Base-by-base conservation (phyloP, 2,797 vertebrate genomes). In the Sebastes goodei region DNA sequence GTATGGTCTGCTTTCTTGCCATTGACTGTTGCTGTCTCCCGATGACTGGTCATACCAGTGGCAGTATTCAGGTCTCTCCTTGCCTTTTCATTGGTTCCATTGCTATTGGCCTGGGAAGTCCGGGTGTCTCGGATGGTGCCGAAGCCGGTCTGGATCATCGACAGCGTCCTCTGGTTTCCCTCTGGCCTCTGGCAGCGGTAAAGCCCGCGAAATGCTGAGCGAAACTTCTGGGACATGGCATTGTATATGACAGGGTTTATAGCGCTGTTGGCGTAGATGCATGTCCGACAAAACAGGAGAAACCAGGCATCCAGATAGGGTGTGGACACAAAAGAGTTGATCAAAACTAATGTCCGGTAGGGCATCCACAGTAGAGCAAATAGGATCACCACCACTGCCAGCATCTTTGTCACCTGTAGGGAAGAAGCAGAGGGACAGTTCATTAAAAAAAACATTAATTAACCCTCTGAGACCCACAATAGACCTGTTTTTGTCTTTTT, bases 161-260 rank as follows among this genome's bases (percentile, higher is more conserved):
- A 94, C 21, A 93, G 85, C 1, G 86, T 89, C 17, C 76, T 84
- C 23, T 92, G 95, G 11, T 85, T 88, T 21, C 56, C 87, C 1
- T 84, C 88, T 8, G 79, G 88, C 14, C 82, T 84, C n/a, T 84
- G 89, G 56, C 96, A 97, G 5, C 88, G 91, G 91, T 96, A 97
- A 56, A 97, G 93, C 6, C 75, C 86, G 0, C 93, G 91, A 76
- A 97, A 97, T 1, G 96, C 96, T 0, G 85, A 94, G 69, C 94
- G 95, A 79, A 97, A 97, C 92, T 96, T 97, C 92, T 95, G 96
- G 8, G 96, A 97, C 96, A 96, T 96, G 71, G 95, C 95, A 71
- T 96, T 97, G 92, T 97, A 97, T 73, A 97, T 91, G 7, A 97
- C 89, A 0, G 97, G 97, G 92, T 96, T 96, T 89, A 97, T 95